phyloP scores from a whole-genome alignment of 2,888 invertebrate species.

The Anarsia innoxiella region DNA sequence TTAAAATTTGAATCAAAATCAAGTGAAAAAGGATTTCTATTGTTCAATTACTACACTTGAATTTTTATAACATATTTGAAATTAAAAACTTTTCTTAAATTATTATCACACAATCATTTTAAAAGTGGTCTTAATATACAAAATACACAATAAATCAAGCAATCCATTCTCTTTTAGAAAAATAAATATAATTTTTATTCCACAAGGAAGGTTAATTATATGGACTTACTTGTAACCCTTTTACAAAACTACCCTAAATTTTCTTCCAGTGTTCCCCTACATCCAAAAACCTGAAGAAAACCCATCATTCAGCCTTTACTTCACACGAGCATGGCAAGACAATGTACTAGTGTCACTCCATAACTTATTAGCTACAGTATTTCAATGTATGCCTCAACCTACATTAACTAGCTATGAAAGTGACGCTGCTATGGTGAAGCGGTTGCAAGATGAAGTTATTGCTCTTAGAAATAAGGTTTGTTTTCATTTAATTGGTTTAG shows the following conservation, averaged over 20 bases:
- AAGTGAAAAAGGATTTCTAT: too few relatives aligned
- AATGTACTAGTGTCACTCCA: slow-evolving; percentile 91
- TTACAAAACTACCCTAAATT: neutral
- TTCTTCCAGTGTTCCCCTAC: slow-evolving; percentile 88
- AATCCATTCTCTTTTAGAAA: too few relatives aligned
- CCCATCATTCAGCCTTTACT: slow-evolving; percentile 89
- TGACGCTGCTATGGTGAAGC: slow-evolving; percentile 85
- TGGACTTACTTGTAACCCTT: neutral
- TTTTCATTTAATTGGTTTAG: too few relatives aligned
- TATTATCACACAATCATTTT: neutral
- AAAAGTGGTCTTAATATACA: neutral
- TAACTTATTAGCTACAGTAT: slow-evolving; percentile 93
- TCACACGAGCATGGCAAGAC: slow-evolving; percentile 96
- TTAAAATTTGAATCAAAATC: too few relatives aligned
- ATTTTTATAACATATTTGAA: too few relatives aligned
- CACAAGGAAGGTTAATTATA: too few relatives aligned
- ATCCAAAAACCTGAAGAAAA: slow-evolving; percentile 94
- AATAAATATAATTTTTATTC: neutral
- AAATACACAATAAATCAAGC: neutral
- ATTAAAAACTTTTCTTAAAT: too few relatives aligned
- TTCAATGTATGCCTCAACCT: slow-evolving; percentile 90
- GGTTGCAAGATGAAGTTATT: slow-evolving; percentile 89
- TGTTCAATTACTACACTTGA: too few relatives aligned
- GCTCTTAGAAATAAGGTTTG: slow-evolving; percentile 68
- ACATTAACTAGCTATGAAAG: slow-evolving; percentile 90